Evolutionary conservation across 2,888 invertebrate species (phyloP), one percentile per base, ranked within the genome.

Genomic region (Limnephilus lunatus): DNA sequence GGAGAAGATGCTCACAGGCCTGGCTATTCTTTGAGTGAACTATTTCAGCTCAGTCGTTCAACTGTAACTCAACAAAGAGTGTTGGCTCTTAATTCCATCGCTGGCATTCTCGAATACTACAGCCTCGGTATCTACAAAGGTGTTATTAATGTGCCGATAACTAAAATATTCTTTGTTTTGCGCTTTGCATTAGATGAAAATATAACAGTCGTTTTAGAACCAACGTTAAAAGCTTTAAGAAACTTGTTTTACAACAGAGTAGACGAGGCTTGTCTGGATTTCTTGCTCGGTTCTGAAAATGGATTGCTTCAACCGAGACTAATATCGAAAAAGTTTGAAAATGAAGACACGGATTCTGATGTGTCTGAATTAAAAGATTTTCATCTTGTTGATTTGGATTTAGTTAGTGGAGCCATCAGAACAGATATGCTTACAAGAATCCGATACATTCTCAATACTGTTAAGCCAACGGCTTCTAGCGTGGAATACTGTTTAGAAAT

Each of bases 1-100:
- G 99, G 99, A 0, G 98, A 98, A 94, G 99, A 99, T 95, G 98
- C 99, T 12, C 98, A 97, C 93, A 96, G 98, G 93, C 98, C 99
- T 3, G 99, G 99, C 0, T 99, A 99, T 95, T 97, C 98, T 0
- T 95, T 99, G 19, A 98, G 98, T 94, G 99, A 99, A 95, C 95
- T 99, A 0, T 97, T 99, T 94, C 97, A 98, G 93, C 95, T 99
- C 1, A 97, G 97, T 68, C 96, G 97, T 94, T 98, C 98, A 1
- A 96, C 97, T 85, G 96, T 98, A n/a, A 96, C 97, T 31, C 98
- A 99, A 94, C 99, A 99, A 95, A 96, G 98, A 94, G 97, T 97
- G 1, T 96, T 98, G 91, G 98, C 99, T 1, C 96, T 99, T 30
- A 97, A 97, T 92, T 97, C 98, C 0, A 96, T 99, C 68, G 98